These are phyloP conservation scores for Atethmia centrago DNA, from an alignment of 2,888 invertebrate genomes.

Conservation along the genomic window DNA sequence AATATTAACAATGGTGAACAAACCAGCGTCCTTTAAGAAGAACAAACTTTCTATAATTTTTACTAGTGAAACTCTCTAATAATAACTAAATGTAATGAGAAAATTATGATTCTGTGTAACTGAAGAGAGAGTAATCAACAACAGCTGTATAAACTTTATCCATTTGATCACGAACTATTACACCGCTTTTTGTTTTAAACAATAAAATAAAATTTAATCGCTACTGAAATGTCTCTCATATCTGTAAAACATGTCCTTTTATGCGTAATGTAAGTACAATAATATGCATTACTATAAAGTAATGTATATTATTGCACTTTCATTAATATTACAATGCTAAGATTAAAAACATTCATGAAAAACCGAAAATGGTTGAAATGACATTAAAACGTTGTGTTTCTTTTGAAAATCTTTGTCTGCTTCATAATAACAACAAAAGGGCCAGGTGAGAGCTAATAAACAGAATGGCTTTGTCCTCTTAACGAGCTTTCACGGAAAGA, in stretches of 20 bases:
- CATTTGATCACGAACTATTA: constrained; percentile 15
- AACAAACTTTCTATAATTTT: not conserved
- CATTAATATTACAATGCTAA: not conserved
- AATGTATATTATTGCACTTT: too few relatives aligned
- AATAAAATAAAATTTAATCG: constrained; percentile 31
- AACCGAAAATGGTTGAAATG: constrained; percentile 63
- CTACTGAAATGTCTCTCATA: constrained; percentile 11
- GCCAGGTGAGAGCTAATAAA: constrained; percentile 81
- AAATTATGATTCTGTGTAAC: constrained; percentile 2
- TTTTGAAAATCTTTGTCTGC: constrained; percentile 71
- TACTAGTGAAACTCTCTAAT: not conserved
- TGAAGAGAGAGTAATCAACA: constrained; percentile 18
- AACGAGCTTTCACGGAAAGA: constrained; percentile 78
- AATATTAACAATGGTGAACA: not conserved
- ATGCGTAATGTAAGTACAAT: constrained; percentile 4
- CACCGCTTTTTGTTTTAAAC: constrained; percentile 3
- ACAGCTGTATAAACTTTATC: constrained; percentile 18
- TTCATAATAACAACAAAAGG: constrained; percentile 77
- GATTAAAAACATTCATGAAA: constrained; percentile 32
- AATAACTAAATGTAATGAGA: not conserved
- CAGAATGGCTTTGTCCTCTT: constrained; percentile 78
- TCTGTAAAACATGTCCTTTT: not conserved
- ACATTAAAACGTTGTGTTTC: constrained; percentile 65
- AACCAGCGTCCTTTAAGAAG: too few relatives aligned
- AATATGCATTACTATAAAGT: not conserved